Base-by-base conservation (phyloP, 2,797 vertebrate species). In the Limosa lapponica region DNA sequence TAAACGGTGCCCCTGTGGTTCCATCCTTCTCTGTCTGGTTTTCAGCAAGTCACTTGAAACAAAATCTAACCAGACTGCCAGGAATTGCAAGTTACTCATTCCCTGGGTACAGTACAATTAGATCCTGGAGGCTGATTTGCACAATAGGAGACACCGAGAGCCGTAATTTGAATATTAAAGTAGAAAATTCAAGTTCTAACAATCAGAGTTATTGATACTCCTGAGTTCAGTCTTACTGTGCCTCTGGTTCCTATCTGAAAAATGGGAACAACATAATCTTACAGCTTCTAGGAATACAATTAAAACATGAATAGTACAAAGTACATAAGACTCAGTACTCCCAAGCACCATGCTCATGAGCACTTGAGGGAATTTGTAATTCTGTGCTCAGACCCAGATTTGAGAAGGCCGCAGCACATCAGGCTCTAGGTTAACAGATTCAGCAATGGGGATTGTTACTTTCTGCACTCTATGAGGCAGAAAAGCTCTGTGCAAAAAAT, bases 391-490 rank as follows among this genome's bases (percentile, higher is more conserved):
- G 74, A 13, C 59, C 34, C 66, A 13, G 54, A 39, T 73, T 23
- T 80, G 17, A 82, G 65, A 86, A 91, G 59, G 46, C 27, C 65
- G 81, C 37, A 72, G n/a, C n/a, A 41, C 7, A 71, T 6, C 34
- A 82, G 46, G 59, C 18, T 82, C n/a, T n/a, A 30, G 13, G n/a
- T 30, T 64, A 61, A 58, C 27, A 69, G 27, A 46, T 43, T 85
- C 41, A 70, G 39, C 48, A 74, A 4, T 0, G 0, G 9, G 18
- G 8, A 73, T 44, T 2, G 1, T 46, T 65, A 67, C 17, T 36
- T 80, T 46, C 49, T 78, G 52, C 37, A 41, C 23, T 71, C 69
- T 65, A 64, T 6, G 28, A 86, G 28, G 41, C 44, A 74, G 58
- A 83, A 86, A 90, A 87, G 54, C 46, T 70, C 49, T 46, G 14